These are phyloP conservation scores for Astreopora myriophthalma DNA, from an alignment of 64 coral and sea anemone species.

Conservation along the genomic window DNA sequence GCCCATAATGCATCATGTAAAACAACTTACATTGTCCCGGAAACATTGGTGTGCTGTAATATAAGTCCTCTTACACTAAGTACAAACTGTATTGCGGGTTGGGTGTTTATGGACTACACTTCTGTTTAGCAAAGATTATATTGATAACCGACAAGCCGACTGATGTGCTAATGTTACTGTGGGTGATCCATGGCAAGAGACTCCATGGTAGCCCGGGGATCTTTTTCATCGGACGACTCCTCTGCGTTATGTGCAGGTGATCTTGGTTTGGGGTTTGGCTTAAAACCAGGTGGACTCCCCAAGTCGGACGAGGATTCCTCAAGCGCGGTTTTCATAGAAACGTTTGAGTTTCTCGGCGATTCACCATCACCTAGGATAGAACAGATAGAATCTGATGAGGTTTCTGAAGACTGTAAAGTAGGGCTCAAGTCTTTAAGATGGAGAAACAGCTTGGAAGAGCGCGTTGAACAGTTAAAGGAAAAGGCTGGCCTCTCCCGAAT, in stretches of 20 bases:
- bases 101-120: no score
- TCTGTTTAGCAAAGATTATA: no score
- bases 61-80: no score
- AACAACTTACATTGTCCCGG: no score
- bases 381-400: not conserved
- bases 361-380: not conserved
- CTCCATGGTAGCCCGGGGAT: constrained; percentile 37
- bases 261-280: constrained; percentile 81
- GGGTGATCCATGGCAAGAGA: constrained; percentile 25
- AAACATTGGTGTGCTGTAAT: no score
- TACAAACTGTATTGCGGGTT: no score
- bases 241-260: constrained; percentile 54
- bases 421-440: not conserved
- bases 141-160: no score
- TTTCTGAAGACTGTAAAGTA: not conserved
- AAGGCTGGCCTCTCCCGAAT: not conserved
- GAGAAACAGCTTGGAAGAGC: constrained; percentile 13
- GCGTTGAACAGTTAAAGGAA: constrained; percentile 39
- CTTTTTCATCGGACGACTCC: constrained; percentile 56
- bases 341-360: constrained; percentile 8
- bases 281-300: constrained; percentile 85
- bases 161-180: not conserved
- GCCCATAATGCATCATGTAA: no score
- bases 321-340: not conserved
- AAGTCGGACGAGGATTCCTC: constrained; percentile 8